phyloP scores from a whole-genome alignment of 2,888 invertebrate species.

The Tiphia femorata region DNA sequence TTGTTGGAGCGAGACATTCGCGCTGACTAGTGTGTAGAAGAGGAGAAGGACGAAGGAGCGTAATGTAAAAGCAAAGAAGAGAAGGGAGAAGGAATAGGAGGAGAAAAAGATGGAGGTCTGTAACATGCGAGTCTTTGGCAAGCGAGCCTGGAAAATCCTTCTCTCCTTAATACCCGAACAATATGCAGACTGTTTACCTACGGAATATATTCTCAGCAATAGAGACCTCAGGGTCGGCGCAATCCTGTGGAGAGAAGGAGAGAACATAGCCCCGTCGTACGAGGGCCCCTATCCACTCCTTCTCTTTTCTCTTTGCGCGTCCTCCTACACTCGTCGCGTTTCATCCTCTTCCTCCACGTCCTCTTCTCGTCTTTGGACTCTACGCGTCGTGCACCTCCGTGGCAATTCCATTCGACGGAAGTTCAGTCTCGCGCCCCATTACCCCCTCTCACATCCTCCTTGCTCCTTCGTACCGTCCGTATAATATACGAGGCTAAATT shows the following conservation, averaged over 20 bases:
- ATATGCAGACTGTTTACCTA: conserved; percentile 42
- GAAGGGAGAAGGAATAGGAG: neutral
- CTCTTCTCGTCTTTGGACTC: neutral
- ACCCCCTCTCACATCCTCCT: neutral
- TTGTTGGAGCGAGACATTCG: neutral
- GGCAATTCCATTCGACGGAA: conserved; percentile 25
- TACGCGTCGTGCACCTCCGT: neutral
- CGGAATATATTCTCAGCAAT: conserved; percentile 39
- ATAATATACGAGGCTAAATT: conserved; percentile 16
- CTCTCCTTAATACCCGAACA: conserved; percentile 35
- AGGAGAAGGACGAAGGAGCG: neutral
- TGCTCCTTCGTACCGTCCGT: neutral
- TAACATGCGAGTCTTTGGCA: conserved; percentile 11
- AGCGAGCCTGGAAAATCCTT: conserved; percentile 25
- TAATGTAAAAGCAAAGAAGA: conserved; percentile 4
- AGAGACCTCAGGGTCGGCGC: conserved; percentile 16
- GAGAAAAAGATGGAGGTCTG: conserved; percentile 2
- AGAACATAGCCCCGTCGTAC: neutral
- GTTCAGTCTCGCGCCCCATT: conserved; percentile 16
- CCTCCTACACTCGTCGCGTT: too few species aligned
- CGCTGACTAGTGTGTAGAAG: neutral
- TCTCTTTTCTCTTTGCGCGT: too few species aligned
- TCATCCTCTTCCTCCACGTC: neutral
- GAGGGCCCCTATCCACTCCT: neutral
- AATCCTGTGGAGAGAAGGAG: neutral